A percentile compares a stretch with the other conserved stretches of the same genome.
Evolutionary conservation across 2,888 invertebrate species (phyloP).

Genomic region (Mimumesa dahlbomi): DNA sequence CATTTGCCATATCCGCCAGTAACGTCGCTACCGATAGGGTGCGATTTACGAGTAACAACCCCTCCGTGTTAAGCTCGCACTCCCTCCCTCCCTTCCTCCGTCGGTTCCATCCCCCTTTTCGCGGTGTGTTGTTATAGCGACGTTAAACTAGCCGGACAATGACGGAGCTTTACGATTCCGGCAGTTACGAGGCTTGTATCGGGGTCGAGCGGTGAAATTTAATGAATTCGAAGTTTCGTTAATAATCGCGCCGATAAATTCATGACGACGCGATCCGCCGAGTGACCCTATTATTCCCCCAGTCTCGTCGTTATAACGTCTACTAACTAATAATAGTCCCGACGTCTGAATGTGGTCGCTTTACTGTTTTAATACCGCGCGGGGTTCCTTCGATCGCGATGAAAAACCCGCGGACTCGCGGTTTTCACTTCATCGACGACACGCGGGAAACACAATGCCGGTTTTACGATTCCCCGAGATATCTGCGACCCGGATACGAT

Average conservation of each 20-base stretch:
- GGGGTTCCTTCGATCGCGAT: neutral
- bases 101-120: slow-evolving; percentile 3
- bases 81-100: neutral
- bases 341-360: neutral
- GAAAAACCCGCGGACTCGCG: neutral
- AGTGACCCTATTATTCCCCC: slow-evolving; percentile 24
- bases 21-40: slow-evolving; percentile 54
- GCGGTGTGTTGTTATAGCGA: slow-evolving; percentile 60
- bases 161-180: slow-evolving; percentile 61
- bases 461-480: too few relatives aligned
- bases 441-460: too few relatives aligned
- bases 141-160: slow-evolving; percentile 71
- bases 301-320: neutral
- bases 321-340: slow-evolving; percentile 9
- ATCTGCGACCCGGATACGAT: too few relatives aligned
- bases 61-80: slow-evolving; percentile 29
- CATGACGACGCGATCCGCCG: slow-evolving; percentile 23
- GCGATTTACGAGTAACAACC: slow-evolving; percentile 64
- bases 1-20: slow-evolving; percentile 51
- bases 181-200: slow-evolving; percentile 35
- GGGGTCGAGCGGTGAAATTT: slow-evolving; percentile 54
- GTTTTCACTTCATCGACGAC: too few relatives aligned
- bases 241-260: slow-evolving; percentile 70
- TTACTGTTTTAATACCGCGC: neutral
- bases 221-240: slow-evolving; percentile 69